Base-by-base conservation (phyloP, 1,140 invertebrate genomes). In the Mycetomoellerius zeteki region DNA sequence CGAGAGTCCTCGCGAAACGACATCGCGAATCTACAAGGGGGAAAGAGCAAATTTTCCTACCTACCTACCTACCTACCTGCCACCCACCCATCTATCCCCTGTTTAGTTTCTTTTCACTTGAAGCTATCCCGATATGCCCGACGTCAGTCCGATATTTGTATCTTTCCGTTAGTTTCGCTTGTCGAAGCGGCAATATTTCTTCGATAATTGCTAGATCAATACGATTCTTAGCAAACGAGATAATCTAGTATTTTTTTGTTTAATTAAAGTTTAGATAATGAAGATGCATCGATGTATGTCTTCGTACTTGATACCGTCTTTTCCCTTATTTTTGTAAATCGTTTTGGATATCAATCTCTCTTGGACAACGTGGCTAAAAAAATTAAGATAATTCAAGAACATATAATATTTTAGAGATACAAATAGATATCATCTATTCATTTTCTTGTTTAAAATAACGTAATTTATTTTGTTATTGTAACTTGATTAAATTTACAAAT, bases 1-100 rank as follows among this genome's bases (percentile, higher is more conserved):
- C 56, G 81, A 73, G 54, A 27, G 67, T 71, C 43, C 81, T 50
- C 65, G 72, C 86, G 85, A 77, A 69, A 90, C 82, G 77, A 82
- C 67, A 33, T 72, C 78, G 54, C 80, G 80, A 24, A 82, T 82
- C 69, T 72, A 30, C 67, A 86, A 87, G 56, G 62, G 62, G 52
- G 33, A 24, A 73, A 54, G 54, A 33, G 58, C 58, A 62, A 72
- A 67, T 62, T 52, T 65, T 60, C 30, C 43, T 54, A 43, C 19
- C 71, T 60, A 27, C 56, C 33, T 78, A n/a, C 12, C 19, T 62
- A 19, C 2, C 14, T 77, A 37, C 14, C 24, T 43, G 71, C 6
- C 14, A 75, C 47, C n/a, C 43, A 30, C 47, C 54, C 62, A n/a
- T 3, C 27, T 33, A 19, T 2, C 47, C 21, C 47, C 47, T 47